Conservation (phyloP, 2,888 invertebrate species). For the Lysandra coridon region DNA sequence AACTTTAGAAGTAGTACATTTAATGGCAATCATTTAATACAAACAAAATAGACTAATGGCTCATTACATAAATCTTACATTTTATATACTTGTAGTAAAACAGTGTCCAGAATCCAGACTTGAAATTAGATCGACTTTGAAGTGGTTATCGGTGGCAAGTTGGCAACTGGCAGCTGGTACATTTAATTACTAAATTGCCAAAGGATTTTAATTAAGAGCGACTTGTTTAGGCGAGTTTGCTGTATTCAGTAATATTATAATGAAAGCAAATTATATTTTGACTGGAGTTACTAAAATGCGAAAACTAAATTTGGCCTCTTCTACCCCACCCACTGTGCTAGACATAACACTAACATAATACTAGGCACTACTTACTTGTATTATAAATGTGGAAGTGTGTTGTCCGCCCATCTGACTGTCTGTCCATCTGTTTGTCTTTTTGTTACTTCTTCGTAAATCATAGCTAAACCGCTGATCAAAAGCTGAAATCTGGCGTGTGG, state of each 20-base stretch:
- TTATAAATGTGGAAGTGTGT: too few species aligned
- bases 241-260: not conserved
- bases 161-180: not conserved
- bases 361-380: too few species aligned
- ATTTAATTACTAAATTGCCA: slow-evolving; percentile 17
- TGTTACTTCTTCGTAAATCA: too few species aligned
- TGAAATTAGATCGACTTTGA: not conserved
- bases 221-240: not conserved
- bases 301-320: not conserved
- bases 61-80: not conserved
- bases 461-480: too few species aligned
- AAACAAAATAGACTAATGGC: not conserved
- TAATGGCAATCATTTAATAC: too few species aligned
- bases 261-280: not conserved
- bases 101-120: not conserved
- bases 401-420: too few species aligned
- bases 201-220: not conserved
- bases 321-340: too few species aligned
- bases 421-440: too few species aligned
- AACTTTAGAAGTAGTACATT: too few species aligned
- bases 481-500: too few species aligned
- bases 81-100: not conserved
- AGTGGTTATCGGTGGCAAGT: not conserved
- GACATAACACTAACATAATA: too few species aligned
- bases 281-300: not conserved